Percentiles rank a stretch among this genome's conserved stretches.
Conservation (phyloP, 2,888 invertebrate genomes). For the Chloroclystis v-ata region DNA sequence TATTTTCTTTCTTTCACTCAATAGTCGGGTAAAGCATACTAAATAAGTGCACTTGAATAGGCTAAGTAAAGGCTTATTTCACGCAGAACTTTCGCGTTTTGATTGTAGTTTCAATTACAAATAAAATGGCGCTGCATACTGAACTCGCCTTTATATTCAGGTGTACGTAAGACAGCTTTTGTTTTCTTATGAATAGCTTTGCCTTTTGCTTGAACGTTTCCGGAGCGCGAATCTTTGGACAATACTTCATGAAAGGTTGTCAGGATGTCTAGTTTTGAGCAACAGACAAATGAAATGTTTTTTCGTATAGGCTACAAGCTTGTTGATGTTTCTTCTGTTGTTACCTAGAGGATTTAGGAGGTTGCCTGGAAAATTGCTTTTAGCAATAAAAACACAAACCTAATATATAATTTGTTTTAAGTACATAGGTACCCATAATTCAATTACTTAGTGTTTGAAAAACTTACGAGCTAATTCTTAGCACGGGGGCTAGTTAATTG, state of each 20-base stretch:
- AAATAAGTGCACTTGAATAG: constrained; percentile 6
- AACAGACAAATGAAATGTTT: no score
- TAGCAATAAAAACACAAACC: no score
- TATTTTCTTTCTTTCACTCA: no score
- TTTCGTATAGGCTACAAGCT: no score
- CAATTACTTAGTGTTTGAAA: no score
- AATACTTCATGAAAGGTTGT: background rate
- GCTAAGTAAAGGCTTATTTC: constrained; percentile 34
- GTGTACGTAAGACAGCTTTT: constrained; percentile 4
- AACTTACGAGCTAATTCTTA: no score
- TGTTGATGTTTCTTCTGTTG: no score
- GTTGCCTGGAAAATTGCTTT: no score
- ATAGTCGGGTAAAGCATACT: constrained; percentile 6
- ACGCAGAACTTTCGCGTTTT: constrained; percentile 36
- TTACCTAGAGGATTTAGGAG: no score
- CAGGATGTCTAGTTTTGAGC: background rate
- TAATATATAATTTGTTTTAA: no score
- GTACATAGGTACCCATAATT: no score
- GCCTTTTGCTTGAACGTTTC: background rate
- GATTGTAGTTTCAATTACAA: constrained; percentile 44
- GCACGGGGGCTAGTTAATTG: no score
- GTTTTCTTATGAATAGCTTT: background rate
- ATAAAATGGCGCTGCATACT: constrained; percentile 29
- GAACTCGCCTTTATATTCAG: constrained; percentile 18
- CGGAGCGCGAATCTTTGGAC: background rate